These are phyloP conservation scores for Aradophagus sp. DNA, from an alignment of 1,140 invertebrate species.

Conservation along the genomic window DNA sequence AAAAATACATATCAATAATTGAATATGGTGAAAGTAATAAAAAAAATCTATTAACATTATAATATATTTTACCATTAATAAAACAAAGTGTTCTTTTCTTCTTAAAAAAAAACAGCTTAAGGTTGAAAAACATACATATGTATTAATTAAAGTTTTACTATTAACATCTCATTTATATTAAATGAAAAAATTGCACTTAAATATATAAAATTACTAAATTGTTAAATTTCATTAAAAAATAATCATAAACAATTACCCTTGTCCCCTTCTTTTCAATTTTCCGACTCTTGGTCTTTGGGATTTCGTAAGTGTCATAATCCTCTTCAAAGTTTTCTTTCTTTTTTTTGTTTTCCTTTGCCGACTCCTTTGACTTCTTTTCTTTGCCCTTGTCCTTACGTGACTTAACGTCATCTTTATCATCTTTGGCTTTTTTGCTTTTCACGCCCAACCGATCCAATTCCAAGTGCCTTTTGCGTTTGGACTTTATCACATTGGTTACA, in stretches of 20 bases:
- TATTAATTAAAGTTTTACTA: too few relatives aligned
- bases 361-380: slow-evolving; percentile 62
- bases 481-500: slow-evolving; percentile 69
- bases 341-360: slow-evolving; percentile 61
- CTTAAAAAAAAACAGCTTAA: too few relatives aligned
- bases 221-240: neutral
- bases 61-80: too few relatives aligned
- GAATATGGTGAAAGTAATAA: too few relatives aligned
- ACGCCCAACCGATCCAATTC: slow-evolving; percentile 45
- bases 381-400: slow-evolving; percentile 48
- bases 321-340: slow-evolving; percentile 71
- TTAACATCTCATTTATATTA: too few relatives aligned
- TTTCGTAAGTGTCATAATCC: slow-evolving; percentile 62
- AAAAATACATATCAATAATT: too few relatives aligned
- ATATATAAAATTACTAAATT: too few relatives aligned
- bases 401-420: slow-evolving; percentile 66
- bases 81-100: too few relatives aligned
- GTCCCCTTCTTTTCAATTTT: slow-evolving; percentile 69
- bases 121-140: too few relatives aligned
- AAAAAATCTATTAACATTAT: too few relatives aligned
- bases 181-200: too few relatives aligned
- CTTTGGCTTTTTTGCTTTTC: slow-evolving; percentile 63
- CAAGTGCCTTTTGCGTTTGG: slow-evolving; percentile 60
- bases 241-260: slow-evolving; percentile 20
- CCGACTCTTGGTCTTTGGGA: slow-evolving; percentile 67